Percentiles rank a stretch among this genome's conserved stretches.
Evolutionary conservation across 1,140 invertebrate genomes (phyloP).

Genomic region (Scaptomyza hsui): DNA sequence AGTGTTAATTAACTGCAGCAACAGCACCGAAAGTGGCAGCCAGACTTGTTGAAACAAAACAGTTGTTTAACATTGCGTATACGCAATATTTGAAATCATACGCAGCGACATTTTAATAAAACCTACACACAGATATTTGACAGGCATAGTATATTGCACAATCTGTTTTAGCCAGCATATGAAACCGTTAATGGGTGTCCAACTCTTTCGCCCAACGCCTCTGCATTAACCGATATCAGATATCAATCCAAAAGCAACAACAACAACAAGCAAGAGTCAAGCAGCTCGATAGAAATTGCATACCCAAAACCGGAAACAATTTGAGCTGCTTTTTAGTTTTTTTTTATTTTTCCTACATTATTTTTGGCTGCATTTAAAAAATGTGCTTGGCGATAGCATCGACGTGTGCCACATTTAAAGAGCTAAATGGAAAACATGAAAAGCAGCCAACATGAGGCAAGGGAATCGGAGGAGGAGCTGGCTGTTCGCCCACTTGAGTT

Average conservation of each 20-base stretch:
- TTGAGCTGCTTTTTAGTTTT: constrained; percentile 48
- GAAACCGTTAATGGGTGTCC: background rate
- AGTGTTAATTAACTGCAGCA: constrained; percentile 49
- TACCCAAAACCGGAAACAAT: constrained; percentile 69
- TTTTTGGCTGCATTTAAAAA: constrained; percentile 61
- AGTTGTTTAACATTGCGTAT: constrained; percentile 55
- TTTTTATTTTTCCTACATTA: no score
- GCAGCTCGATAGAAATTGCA: constrained; percentile 43
- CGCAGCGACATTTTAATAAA: constrained; percentile 33
- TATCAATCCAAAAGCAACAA: background rate
- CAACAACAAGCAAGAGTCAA: constrained; percentile 2
- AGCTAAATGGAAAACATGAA: constrained; percentile 59
- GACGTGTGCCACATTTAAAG: constrained; percentile 71
- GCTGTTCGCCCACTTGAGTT: constrained; percentile 41
- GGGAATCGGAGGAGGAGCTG: background rate
- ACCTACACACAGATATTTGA: background rate
- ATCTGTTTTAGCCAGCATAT: constrained; percentile 1
- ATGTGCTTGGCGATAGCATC: constrained; percentile 66
- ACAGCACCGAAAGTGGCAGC: constrained; percentile 11
- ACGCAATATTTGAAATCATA: constrained; percentile 37
- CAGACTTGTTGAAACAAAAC: constrained; percentile 30
- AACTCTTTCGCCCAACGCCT: background rate
- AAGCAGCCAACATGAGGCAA: constrained; percentile 55
- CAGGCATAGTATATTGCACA: constrained; percentile 32
- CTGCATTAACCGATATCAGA: background rate